Conservation (phyloP, 2,888 invertebrate species). For the Leuctra nigra region DNA sequence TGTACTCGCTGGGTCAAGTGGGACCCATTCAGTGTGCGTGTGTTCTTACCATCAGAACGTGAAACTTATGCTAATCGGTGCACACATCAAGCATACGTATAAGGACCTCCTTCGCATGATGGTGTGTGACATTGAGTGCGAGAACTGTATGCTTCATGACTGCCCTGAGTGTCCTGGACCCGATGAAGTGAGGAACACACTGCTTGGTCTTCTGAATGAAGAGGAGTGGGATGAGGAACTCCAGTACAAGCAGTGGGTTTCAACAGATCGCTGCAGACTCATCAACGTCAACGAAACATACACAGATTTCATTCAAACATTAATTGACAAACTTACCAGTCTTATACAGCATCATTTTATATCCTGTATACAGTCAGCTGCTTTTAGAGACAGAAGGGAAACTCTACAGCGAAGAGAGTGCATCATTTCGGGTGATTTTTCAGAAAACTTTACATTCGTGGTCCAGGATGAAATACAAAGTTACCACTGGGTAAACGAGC, state of each 20-base stretch:
- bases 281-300: neutral
- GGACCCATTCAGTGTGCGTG: slow-evolving; percentile 23
- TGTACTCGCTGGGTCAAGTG: slow-evolving; percentile 21
- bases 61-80: slow-evolving; percentile 21
- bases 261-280: slow-evolving; percentile 9
- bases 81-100: neutral
- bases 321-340: neutral
- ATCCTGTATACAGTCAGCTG: slow-evolving; percentile 1
- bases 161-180: slow-evolving; percentile 8
- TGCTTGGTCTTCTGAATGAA: neutral
- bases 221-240: neutral
- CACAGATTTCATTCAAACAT: slow-evolving; percentile 11
- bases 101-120: neutral
- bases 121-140: neutral
- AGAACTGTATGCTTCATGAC: neutral
- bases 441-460: slow-evolving; percentile 28
- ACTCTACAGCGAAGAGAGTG: neutral
- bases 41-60: slow-evolving; percentile 24
- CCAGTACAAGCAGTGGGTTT: slow-evolving; percentile 7
- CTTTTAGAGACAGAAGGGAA: neutral
- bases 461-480: slow-evolving; percentile 31
- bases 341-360: slow-evolving; percentile 12
- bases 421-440: slow-evolving; percentile 26
- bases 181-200: neutral
- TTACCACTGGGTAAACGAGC: slow-evolving; percentile 27